These are phyloP conservation scores for Hemicordylus capensis DNA, from an alignment of 2,113 vertebrate genomes.

Conservation along the genomic window DNA sequence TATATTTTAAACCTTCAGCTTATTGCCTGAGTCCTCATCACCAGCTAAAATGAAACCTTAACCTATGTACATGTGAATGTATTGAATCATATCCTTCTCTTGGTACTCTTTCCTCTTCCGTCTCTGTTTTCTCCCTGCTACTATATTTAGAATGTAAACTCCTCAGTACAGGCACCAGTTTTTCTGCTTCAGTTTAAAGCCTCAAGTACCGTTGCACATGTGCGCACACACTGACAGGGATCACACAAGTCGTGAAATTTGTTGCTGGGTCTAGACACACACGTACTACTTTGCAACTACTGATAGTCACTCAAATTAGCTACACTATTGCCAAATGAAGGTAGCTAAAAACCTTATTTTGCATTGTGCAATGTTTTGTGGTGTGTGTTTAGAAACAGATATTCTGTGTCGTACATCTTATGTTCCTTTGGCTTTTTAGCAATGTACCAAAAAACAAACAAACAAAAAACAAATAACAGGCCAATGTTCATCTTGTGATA, in stretches of 20 bases:
- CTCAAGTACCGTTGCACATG: not conserved
- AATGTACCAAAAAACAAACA: not conserved
- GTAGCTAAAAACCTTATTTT: no score
- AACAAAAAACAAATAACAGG: no score
- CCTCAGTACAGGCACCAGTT: not conserved
- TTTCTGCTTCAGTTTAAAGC: not conserved
- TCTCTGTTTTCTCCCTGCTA: not conserved
- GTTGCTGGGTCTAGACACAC: not conserved
- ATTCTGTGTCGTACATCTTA: no score
- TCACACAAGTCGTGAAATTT: not conserved
- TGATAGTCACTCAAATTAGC: no score
- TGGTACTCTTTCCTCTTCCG: not conserved
- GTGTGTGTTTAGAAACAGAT: no score
- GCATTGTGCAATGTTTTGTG: no score
- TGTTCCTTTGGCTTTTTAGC: no score
- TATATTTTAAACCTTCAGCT: not conserved
- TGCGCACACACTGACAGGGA: not conserved
- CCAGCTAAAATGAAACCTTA: not conserved
- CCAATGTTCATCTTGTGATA: not conserved
- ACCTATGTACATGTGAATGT: not conserved
- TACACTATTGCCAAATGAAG: no score
- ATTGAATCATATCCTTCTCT: not conserved
- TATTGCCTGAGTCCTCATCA: not conserved
- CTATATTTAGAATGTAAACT: not conserved
- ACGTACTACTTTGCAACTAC: no score